These are phyloP conservation scores for Accipiter minullus DNA, from an alignment of 2,797 vertebrate species.

Conservation along the genomic window DNA sequence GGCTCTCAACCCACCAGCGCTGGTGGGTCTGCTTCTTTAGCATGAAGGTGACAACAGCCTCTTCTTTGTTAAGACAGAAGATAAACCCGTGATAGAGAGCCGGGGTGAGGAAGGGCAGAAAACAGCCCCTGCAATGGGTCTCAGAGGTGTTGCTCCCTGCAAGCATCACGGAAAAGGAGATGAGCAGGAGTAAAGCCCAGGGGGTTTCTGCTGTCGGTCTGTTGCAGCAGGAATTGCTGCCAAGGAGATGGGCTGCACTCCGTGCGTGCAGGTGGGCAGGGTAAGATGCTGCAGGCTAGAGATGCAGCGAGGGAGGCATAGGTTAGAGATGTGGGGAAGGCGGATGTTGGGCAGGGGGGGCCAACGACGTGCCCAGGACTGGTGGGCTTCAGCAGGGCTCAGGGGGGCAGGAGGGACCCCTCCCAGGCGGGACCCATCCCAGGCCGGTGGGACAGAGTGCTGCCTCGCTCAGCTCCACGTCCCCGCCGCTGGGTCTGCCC, in stretches of 20 bases:
- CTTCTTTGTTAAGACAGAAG: neutral
- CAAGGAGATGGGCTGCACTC: neutral
- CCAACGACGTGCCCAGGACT: neutral
- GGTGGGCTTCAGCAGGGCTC: neutral
- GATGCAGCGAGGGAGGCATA: neutral
- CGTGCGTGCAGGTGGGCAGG: neutral
- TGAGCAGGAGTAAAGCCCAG: neutral
- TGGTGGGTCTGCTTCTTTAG: rapidly evolving
- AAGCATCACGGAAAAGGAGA: neutral
- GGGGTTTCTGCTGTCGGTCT: neutral
- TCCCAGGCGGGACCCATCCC: neutral
- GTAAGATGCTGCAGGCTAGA: neutral
- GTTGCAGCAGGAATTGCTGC: neutral
- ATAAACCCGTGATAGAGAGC: no score
- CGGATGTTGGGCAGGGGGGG: neutral
- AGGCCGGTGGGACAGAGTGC: neutral
- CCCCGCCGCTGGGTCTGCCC: neutral
- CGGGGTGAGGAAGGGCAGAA: neutral
- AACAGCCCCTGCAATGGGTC: neutral
- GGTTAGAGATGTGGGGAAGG: neutral
- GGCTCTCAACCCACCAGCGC: neutral
- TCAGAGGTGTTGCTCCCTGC: neutral
- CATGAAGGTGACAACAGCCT: neutral
- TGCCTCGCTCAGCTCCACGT: neutral
- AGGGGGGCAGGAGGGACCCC: neutral